Conservation (phyloP, 2,113 vertebrate species). For the Chaetorhynchus papuensis region DNA sequence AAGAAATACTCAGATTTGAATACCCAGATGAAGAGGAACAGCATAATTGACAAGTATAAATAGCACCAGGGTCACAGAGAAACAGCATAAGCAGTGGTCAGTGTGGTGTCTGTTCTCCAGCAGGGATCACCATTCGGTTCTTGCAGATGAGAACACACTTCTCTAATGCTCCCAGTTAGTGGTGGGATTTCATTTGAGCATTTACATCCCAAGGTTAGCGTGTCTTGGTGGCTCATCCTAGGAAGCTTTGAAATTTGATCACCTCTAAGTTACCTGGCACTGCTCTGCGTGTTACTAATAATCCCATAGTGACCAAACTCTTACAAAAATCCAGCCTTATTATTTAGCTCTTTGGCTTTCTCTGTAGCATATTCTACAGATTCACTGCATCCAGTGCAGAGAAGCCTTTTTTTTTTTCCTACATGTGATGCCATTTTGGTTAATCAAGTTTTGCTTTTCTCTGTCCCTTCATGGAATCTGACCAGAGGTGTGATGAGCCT, state of each 20-base stretch:
- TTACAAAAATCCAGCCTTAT: background rate
- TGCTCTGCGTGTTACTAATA: background rate
- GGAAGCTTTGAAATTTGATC: background rate
- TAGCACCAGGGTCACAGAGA: background rate
- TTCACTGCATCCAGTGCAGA: background rate
- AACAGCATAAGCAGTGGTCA: background rate
- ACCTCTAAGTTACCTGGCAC: background rate
- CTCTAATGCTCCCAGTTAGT: background rate
- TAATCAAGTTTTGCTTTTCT: background rate
- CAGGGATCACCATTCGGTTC: background rate
- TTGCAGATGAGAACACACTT: background rate
- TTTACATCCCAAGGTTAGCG: background rate
- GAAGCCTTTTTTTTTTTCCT: background rate
- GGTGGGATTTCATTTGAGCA: background rate
- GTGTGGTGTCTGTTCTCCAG: background rate
- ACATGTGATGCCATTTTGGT: background rate
- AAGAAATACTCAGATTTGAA: background rate
- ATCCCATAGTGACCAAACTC: background rate
- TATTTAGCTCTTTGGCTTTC: background rate
- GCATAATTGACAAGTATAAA: background rate
- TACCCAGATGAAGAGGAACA: background rate
- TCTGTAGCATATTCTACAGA: background rate
- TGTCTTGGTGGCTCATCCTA: background rate
- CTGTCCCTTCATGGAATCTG: background rate
- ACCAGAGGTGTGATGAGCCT: background rate